A percentile compares a stretch with the other conserved stretches of the same genome.
These are phyloP conservation scores for Naja naja DNA, from an alignment of 2,113 vertebrate genomes.

Conservation along the genomic window DNA sequence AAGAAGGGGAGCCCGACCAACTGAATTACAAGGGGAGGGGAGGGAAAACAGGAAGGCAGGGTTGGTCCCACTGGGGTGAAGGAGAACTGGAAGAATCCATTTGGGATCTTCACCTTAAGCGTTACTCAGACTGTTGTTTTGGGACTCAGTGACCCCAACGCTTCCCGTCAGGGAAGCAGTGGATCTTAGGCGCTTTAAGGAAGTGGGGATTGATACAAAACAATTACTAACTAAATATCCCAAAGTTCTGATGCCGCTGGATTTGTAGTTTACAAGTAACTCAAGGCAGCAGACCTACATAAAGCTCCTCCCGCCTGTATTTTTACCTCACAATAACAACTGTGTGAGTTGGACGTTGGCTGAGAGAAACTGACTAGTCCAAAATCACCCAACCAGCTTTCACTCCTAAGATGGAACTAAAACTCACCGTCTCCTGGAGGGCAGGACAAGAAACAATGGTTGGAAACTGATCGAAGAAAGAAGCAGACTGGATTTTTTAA, in stretches of 20 bases:
- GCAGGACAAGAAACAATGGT: too few species aligned
- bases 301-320: background rate
- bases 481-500: too few species aligned
- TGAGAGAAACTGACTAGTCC: background rate
- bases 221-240: background rate
- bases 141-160: background rate
- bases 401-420: background rate
- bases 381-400: background rate
- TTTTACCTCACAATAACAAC: background rate
- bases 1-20: slow-evolving; percentile 36
- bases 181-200: background rate
- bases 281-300: background rate
- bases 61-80: rapidly evolving
- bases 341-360: background rate
- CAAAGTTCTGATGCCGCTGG: background rate
- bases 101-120: background rate
- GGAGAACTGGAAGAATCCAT: rapidly evolving
- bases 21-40: slow-evolving; percentile 24
- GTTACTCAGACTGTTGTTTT: background rate
- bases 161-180: background rate
- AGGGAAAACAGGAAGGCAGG: background rate
- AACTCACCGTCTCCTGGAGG: background rate
- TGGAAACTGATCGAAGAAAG: too few species aligned
- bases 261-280: background rate
- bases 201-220: background rate